Percentiles rank a stretch among this genome's conserved stretches.
Conservation (phyloP, 2,797 vertebrate genomes). For the Chromobotia macracanthus region DNA sequence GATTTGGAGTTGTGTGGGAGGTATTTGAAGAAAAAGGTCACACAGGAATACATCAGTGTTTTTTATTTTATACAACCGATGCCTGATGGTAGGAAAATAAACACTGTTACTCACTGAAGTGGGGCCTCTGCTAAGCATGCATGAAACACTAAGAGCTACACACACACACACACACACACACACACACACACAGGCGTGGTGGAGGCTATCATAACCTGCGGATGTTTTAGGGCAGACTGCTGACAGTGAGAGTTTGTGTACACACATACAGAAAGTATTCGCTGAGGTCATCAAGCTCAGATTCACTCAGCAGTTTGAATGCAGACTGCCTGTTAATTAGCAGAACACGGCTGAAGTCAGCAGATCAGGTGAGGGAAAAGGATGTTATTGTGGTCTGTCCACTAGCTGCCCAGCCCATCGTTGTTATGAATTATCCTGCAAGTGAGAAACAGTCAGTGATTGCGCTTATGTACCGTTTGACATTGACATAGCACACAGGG, state of each 20-base stretch:
- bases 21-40: slow-evolving; percentile 10
- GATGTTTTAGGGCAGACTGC: slow-evolving; percentile 32
- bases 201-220: not conserved
- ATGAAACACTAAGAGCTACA: not conserved
- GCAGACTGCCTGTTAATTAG: slow-evolving; percentile 41
- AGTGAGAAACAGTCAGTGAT: slow-evolving; percentile 5
- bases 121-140: slow-evolving; percentile 7
- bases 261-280: slow-evolving; percentile 40
- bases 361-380: not conserved
- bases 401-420: slow-evolving; percentile 54
- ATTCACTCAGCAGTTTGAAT: slow-evolving; percentile 47
- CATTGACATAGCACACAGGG: not conserved
- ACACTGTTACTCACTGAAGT: slow-evolving; percentile 26
- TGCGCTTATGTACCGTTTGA: not conserved
- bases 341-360: slow-evolving; percentile 10
- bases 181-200: not conserved
- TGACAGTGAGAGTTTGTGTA: not conserved
- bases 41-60: slow-evolving; percentile 42
- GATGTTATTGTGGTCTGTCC: not conserved
- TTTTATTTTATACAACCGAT: slow-evolving; percentile 32
- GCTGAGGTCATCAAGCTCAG: slow-evolving; percentile 53
- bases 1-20: slow-evolving; percentile 24
- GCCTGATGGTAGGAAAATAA: slow-evolving; percentile 51
- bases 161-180: not conserved
- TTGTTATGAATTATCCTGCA: not conserved